phyloP scores from a whole-genome alignment of 2,113 vertebrate species.

The Galemys pyrenaicus region DNA sequence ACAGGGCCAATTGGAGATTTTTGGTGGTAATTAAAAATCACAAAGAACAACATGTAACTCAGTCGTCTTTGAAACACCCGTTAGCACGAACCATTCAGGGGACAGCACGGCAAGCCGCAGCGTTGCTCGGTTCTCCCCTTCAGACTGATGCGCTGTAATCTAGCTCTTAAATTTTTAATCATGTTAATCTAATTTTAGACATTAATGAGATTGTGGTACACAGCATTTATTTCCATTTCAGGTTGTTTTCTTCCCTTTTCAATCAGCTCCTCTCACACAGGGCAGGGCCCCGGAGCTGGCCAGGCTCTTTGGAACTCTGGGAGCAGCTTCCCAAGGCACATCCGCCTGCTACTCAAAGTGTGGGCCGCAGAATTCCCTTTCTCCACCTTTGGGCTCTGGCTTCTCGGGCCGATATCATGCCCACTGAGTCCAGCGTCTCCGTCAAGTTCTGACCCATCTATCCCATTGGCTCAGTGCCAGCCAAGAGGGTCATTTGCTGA shows the following conservation, averaged over 20 bases:
- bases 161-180: conserved; percentile 78
- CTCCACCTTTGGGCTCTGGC: not conserved
- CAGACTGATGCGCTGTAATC: conserved; percentile 57
- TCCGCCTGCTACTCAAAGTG: not conserved
- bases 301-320: too few relatives aligned
- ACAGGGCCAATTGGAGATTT: not conserved
- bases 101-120: not conserved
- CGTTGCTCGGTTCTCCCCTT: conserved; percentile 15
- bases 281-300: not conserved
- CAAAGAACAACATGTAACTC: conserved; percentile 5
- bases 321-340: not conserved
- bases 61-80: conserved; percentile 39
- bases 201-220: conserved; percentile 67
- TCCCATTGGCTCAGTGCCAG: not conserved
- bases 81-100: not conserved
- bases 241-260: conserved; percentile 50
- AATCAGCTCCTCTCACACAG: not conserved
- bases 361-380: too few relatives aligned
- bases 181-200: conserved; percentile 77
- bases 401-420: not conserved
- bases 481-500: not conserved
- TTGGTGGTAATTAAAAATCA: conserved; percentile 36
- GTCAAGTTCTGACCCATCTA: not conserved
- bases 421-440: fast-evolving
- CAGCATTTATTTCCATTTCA: conserved; percentile 65